Evolutionary conservation across 2,797 vertebrate genomes (phyloP).

Genomic region (Micrastur ruficollis): DNA sequence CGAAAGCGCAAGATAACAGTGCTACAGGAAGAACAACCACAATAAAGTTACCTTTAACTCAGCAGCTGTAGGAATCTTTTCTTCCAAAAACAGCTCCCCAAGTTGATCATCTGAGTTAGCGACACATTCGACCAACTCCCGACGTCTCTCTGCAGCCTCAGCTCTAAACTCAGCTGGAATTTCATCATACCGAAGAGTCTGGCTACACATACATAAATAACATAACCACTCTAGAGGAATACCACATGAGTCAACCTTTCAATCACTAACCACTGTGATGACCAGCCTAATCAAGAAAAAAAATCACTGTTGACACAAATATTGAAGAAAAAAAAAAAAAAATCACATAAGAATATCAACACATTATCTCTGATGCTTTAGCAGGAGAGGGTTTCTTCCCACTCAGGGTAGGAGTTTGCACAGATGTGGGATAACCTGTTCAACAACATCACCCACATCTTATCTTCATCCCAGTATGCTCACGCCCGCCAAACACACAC

Average conservation of each 20-base stretch:
- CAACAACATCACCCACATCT: not conserved
- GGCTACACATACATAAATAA: constrained; percentile 66
- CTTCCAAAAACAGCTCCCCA: constrained; percentile 94
- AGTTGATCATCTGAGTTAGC: constrained; percentile 89
- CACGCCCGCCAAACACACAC: fast-evolving
- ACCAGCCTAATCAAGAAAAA: not conserved
- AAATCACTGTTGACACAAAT: fast-evolving
- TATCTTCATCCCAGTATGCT: not conserved
- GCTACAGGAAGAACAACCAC: not conserved
- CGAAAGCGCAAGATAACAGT: fast-evolving
- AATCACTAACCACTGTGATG: fast-evolving
- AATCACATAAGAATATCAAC: fast-evolving
- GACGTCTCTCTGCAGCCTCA: constrained; percentile 81
- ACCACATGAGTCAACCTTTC: not conserved
- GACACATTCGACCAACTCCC: constrained; percentile 92
- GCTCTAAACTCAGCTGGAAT: constrained; percentile 85
- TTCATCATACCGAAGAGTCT: constrained; percentile 81
- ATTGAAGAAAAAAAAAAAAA: not conserved
- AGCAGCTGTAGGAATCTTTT: constrained; percentile 82
- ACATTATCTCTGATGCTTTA: not conserved
- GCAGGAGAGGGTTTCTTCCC: not conserved
- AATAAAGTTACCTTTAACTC: constrained; percentile 85
- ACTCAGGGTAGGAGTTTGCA: not conserved
- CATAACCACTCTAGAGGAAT: not conserved
- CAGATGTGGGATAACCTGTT: not conserved